Evolutionary conservation across 1,140 invertebrate species (phyloP).

Genomic region (Bombus difficillimus): DNA sequence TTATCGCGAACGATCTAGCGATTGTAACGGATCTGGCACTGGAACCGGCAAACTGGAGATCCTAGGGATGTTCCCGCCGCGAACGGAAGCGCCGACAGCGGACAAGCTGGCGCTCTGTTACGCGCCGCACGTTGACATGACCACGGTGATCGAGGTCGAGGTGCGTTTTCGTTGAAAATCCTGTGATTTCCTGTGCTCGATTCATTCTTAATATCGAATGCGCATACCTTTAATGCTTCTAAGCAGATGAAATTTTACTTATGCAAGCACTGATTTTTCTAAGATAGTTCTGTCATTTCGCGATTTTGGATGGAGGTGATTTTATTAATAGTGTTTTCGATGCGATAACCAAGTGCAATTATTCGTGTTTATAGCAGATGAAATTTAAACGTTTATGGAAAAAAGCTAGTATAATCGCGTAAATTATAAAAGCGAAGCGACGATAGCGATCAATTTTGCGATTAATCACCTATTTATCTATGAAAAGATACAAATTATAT

Average conservation of each 20-base stretch:
- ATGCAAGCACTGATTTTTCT: background rate
- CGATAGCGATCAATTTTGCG: background rate
- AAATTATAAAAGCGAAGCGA: background rate
- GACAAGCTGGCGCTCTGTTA: slow-evolving; percentile 83
- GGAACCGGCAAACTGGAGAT: slow-evolving; percentile 79
- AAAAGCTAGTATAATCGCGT: background rate
- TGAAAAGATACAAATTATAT: background rate
- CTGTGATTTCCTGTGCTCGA: background rate
- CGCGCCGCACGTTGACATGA: slow-evolving; percentile 82
- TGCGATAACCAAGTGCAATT: background rate
- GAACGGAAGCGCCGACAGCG: slow-evolving; percentile 79
- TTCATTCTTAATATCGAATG: background rate
- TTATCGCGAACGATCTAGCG: slow-evolving; percentile 10
- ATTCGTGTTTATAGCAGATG: background rate
- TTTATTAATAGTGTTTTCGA: background rate
- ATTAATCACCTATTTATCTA: slow-evolving; percentile 7
- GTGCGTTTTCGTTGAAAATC: slow-evolving; percentile 60
- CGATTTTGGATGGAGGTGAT: background rate
- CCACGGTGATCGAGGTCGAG: slow-evolving; percentile 82
- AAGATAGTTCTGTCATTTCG: background rate
- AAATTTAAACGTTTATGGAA: background rate
- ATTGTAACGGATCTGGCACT: slow-evolving; percentile 16
- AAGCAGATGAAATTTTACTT: background rate
- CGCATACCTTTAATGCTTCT: no score
- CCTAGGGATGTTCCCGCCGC: slow-evolving; percentile 81